A percentile compares a stretch with the other conserved stretches of the same genome.
Conservation (phyloP, 1,140 invertebrate genomes). For the Drosophila jambulina region DNA sequence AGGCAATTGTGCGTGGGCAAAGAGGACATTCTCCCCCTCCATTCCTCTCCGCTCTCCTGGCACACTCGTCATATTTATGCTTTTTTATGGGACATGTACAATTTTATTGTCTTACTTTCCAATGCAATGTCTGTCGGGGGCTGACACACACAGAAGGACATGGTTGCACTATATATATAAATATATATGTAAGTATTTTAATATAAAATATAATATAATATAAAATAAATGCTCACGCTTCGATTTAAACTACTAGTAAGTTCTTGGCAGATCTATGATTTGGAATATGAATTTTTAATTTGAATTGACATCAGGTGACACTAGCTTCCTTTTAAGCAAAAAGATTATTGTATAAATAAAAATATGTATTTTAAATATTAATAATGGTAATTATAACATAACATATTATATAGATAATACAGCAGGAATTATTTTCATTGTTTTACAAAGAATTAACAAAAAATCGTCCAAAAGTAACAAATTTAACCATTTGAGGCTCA, state of each 20-base stretch:
- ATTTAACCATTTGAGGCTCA: no score
- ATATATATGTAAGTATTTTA: no score
- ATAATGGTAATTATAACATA: no score
- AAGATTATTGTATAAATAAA: background rate
- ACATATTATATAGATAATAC: no score
- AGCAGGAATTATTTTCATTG: no score
- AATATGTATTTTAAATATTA: background rate
- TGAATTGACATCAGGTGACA: no score
- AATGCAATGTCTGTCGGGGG: conserved; percentile 45
- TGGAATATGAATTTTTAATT: no score
- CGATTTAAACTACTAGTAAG: background rate
- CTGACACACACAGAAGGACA: conserved; percentile 2
- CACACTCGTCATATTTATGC: conserved; percentile 72
- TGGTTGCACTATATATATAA: background rate
- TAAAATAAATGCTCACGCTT: no score
- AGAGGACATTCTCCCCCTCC: conserved; percentile 12
- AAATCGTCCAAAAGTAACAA: no score
- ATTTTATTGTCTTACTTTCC: conserved; percentile 77
- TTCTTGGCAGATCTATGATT: no score
- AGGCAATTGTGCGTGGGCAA: conserved; percentile 48
- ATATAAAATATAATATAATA: no score
- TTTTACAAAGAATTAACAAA: no score
- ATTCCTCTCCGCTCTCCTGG: background rate
- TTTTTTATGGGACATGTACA: conserved; percentile 76
- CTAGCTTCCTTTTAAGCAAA: background rate